Conservation (phyloP, 2,888 invertebrate genomes). For the Xanthia icteritia region DNA sequence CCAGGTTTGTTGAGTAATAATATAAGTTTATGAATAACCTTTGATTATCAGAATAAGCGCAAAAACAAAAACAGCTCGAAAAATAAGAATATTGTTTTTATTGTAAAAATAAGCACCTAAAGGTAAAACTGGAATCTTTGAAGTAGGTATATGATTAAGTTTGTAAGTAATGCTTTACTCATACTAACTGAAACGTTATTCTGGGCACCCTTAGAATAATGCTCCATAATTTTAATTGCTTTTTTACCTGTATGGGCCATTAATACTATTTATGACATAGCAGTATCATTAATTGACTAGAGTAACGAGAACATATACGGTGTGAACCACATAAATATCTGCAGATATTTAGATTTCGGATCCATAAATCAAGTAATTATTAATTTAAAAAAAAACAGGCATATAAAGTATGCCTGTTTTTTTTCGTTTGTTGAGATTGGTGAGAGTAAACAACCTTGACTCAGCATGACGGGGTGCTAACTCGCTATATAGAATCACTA, state of each 20-base stretch:
- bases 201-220: neutral
- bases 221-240: constrained; percentile 3
- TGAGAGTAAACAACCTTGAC: constrained; percentile 39
- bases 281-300: neutral
- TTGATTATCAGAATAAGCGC: neutral
- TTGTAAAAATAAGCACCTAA: neutral
- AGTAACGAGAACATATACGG: neutral
- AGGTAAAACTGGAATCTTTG: neutral
- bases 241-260: neutral
- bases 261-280: neutral
- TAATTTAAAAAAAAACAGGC: no score
- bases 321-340: constrained; percentile 5
- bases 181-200: neutral
- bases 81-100: neutral
- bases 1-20: constrained; percentile 89
- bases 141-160: neutral
- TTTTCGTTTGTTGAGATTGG: neutral
- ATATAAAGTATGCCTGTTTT: constrained; percentile 23
- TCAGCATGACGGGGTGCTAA: constrained; percentile 32
- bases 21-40: neutral
- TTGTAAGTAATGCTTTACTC: neutral
- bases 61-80: neutral
- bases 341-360: neutral
- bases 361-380: neutral
- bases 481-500: neutral